These are phyloP conservation scores for Campylomormyrus numenius DNA, from an alignment of 2,113 vertebrate genomes.

Conservation along the genomic window DNA sequence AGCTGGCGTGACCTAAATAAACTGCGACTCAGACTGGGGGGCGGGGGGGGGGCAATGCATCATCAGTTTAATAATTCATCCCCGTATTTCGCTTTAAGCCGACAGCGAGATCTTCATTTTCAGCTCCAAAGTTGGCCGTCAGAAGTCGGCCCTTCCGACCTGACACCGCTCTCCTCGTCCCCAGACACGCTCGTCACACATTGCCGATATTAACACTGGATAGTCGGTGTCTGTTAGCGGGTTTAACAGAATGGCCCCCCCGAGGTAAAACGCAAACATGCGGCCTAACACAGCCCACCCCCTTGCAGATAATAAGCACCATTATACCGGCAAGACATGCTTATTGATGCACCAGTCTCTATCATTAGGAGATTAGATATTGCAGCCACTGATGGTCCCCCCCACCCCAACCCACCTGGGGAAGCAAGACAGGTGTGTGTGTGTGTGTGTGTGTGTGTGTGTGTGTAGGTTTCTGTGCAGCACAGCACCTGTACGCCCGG, in stretches of 20 bases:
- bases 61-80: constrained; percentile 10
- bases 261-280: not conserved
- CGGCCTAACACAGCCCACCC: not conserved
- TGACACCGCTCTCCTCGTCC: not conserved
- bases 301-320: not conserved
- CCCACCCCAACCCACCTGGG: not conserved
- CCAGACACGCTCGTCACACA: not conserved
- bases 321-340: not conserved
- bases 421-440: not conserved
- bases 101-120: not conserved
- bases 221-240: not conserved
- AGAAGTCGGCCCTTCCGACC: not conserved
- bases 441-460: not conserved
- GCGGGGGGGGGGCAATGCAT: not conserved
- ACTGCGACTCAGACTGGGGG: not conserved
- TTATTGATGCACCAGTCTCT: not conserved
- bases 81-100: not conserved
- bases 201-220: not conserved
- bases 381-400: not conserved
- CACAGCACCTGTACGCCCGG: not conserved
- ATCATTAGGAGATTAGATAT: not conserved
- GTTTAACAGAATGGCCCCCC: not conserved
- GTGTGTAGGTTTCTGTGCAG: not conserved
- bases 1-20: not conserved
- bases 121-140: not conserved